These are phyloP conservation scores for Leptopterna dolabrata DNA, from an alignment of 2,888 invertebrate genomes.

Conservation along the genomic window DNA sequence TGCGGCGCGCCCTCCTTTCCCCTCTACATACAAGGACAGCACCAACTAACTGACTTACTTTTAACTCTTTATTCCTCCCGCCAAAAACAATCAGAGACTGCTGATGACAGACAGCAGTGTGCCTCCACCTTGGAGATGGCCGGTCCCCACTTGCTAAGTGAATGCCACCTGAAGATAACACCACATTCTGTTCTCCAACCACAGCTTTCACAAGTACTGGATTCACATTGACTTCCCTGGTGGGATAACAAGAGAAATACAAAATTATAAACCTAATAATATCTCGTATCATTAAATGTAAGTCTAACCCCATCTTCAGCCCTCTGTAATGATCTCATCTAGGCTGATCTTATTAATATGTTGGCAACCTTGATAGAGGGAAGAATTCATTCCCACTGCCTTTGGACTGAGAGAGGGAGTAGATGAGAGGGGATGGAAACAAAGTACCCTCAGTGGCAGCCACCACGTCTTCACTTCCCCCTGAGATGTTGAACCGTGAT, in stretches of 20 bases:
- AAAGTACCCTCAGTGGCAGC: too few species aligned
- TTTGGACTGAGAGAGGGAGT: too few species aligned
- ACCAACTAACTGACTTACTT: too few species aligned
- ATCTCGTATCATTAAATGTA: background rate
- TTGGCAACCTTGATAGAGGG: too few species aligned
- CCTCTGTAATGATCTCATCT: too few species aligned
- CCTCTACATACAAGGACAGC: too few species aligned
- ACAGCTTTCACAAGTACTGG: background rate
- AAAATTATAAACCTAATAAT: background rate
- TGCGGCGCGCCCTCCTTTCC: too few species aligned
- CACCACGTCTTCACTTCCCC: too few species aligned
- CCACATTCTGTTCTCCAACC: background rate
- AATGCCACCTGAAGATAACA: background rate
- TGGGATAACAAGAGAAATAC: background rate
- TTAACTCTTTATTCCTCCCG: conserved; percentile 64
- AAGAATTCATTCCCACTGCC: too few species aligned
- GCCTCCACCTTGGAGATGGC: conserved; percentile 66
- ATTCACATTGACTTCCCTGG: conserved; percentile 27
- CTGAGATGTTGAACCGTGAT: too few species aligned
- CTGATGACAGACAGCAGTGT: conserved; percentile 64
- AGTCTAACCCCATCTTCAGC: background rate
- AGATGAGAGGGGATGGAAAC: too few species aligned
- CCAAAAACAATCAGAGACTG: conserved; percentile 66
- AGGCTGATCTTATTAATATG: too few species aligned
- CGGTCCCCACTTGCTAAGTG: conserved; percentile 61